Conservation (phyloP, 2,113 vertebrate genomes). For the Lamprologus tigripictilis region DNA sequence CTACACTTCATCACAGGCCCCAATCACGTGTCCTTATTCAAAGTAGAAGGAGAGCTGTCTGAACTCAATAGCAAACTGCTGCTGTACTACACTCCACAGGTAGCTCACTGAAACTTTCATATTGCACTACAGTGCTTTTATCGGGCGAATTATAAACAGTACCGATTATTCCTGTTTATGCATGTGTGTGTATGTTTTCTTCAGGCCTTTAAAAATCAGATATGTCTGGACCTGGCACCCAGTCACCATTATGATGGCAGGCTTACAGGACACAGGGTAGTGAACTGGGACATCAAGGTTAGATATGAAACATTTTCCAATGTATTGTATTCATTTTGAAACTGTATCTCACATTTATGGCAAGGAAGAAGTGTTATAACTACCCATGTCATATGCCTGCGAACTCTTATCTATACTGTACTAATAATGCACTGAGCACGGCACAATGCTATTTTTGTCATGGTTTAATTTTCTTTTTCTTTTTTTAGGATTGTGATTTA, state of each 20-base stretch:
- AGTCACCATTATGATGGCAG: conserved; percentile 84
- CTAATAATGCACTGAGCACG: neutral
- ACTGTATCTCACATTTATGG: neutral
- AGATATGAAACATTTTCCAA: neutral
- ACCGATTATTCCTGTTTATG: neutral
- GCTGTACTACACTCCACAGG: conserved; percentile 95
- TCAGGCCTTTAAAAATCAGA: conserved; percentile 92
- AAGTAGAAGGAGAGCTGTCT: conserved; percentile 79
- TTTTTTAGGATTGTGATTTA: neutral
- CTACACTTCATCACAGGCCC: conserved; percentile 74
- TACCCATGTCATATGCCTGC: neutral
- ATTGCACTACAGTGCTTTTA: neutral
- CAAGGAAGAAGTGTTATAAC: neutral
- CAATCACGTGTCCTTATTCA: conserved; percentile 83
- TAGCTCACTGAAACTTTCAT: conserved; percentile 35
- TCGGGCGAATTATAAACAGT: neutral
- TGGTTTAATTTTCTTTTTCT: neutral
- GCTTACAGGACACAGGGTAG: conserved; percentile 87
- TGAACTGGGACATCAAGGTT: conserved; percentile 95
- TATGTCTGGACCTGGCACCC: conserved; percentile 90
- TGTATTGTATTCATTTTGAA: neutral
- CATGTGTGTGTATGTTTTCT: neutral
- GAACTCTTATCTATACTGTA: neutral
- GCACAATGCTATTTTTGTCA: neutral
- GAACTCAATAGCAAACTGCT: conserved; percentile 84